phyloP scores from a whole-genome alignment of 2,888 invertebrate genomes.

The Meandrusa payeni region DNA sequence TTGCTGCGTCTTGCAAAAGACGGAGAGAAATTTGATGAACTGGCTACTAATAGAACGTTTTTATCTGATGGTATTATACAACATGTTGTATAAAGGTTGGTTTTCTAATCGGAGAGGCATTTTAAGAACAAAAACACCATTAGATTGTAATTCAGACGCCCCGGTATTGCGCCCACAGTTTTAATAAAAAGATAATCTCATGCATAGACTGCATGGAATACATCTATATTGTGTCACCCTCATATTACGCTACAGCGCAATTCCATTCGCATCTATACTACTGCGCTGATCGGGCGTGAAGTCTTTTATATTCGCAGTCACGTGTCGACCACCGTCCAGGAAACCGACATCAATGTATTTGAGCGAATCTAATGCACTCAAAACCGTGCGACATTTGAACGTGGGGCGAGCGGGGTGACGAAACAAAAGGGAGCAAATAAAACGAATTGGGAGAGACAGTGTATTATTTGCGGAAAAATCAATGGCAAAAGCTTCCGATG shows the following conservation, averaged over 20 bases:
- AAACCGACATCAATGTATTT: conserved; percentile 67
- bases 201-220: neutral
- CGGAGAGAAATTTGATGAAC: too few relatives aligned
- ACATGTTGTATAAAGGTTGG: too few relatives aligned
- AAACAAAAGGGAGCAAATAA: conserved; percentile 37
- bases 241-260: conserved; percentile 68
- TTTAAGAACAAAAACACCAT: too few relatives aligned
- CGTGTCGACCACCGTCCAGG: conserved; percentile 72
- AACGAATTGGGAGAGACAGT: conserved; percentile 51
- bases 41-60: too few relatives aligned
- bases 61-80: too few relatives aligned
- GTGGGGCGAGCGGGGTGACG: conserved; percentile 39
- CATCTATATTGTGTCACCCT: conserved; percentile 44
- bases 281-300: conserved; percentile 71
- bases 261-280: conserved; percentile 73
- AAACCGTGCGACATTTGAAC: conserved; percentile 59
- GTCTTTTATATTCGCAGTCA: conserved; percentile 74
- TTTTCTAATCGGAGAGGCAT: too few relatives aligned
- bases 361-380: conserved; percentile 77
- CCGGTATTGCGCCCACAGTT: too few relatives aligned
- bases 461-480: conserved; percentile 78
- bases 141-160: too few relatives aligned
- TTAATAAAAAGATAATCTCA: conserved; percentile 1
- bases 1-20: too few relatives aligned
- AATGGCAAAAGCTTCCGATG: conserved; percentile 73